phyloP scores from a whole-genome alignment of 2,888 invertebrate species.

The Horisme vitalbata region DNA sequence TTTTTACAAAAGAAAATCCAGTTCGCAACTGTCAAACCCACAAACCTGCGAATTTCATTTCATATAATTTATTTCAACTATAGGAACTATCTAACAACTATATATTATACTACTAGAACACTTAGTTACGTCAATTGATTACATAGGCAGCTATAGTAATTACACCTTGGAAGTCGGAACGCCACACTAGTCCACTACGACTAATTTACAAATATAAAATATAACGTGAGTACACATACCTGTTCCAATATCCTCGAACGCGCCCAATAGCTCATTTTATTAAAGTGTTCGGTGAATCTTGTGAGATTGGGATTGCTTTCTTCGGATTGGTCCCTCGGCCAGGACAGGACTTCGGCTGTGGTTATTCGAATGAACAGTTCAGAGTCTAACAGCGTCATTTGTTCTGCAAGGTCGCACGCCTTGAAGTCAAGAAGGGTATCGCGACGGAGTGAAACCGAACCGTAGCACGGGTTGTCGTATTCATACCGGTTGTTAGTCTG shows the following conservation, averaged over 20 bases:
- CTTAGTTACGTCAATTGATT: too few species aligned
- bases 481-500: conserved; percentile 72
- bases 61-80: too few species aligned
- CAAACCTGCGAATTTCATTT: too few species aligned
- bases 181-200: too few species aligned
- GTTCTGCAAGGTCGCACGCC: conserved; percentile 97
- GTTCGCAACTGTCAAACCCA: too few species aligned
- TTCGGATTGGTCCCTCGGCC: conserved; percentile 99
- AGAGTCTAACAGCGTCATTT: conserved; percentile 98
- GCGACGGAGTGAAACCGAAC: conserved; percentile 69
- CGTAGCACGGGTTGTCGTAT: conserved; percentile 69
- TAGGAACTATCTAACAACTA: too few species aligned
- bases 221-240: conserved; percentile 6
- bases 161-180: too few species aligned
- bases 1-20: too few species aligned
- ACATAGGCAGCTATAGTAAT: too few species aligned
- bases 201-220: too few species aligned
- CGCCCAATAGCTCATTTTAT: conserved; percentile 99
- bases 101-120: too few species aligned
- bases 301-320: conserved; percentile 98
- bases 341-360: conserved; percentile 97
- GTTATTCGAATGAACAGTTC: conserved; percentile 98
- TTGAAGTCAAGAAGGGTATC: conserved; percentile 94
- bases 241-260: conserved; percentile 93
- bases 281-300: conserved; percentile 98